A percentile compares a stretch with the other conserved stretches of the same genome.
Conservation (phyloP, 2,113 vertebrate species). For the Peucedramus taeniatus region DNA sequence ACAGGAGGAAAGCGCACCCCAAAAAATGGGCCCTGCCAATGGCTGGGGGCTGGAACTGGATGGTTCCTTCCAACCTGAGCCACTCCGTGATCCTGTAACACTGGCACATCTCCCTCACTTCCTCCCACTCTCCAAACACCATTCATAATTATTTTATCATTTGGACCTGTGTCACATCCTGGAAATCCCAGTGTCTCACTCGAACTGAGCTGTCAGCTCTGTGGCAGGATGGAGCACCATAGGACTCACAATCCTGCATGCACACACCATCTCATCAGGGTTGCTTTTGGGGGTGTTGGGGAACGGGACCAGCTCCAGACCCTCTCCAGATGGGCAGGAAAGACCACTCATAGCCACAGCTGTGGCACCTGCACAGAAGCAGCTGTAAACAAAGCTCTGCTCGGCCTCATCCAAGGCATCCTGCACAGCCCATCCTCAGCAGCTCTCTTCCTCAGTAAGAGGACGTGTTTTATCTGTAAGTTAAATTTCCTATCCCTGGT, state of each 20-base stretch:
- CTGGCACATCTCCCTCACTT: not conserved
- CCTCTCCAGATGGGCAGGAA: not conserved
- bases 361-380: not conserved
- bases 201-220: not conserved
- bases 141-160: not conserved
- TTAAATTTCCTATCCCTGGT: not conserved
- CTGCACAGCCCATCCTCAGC: rapidly evolving
- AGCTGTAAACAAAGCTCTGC: not conserved
- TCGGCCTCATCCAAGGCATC: rapidly evolving
- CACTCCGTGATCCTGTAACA: not conserved
- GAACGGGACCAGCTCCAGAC: not conserved
- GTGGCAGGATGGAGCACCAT: rapidly evolving
- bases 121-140: not conserved
- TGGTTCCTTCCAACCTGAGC: not conserved
- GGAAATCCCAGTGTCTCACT: not conserved
- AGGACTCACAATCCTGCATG: not conserved
- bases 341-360: not conserved
- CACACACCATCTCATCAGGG: not conserved
- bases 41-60: too few species aligned
- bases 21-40: not conserved
- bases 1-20: not conserved
- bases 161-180: not conserved
- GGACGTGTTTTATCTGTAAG: not conserved
- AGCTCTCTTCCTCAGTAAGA: not conserved
- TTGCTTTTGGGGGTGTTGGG: rapidly evolving